These are phyloP conservation scores for Homarus gammarus DNA, from an alignment of 2,888 invertebrate genomes.

Conservation along the genomic window DNA sequence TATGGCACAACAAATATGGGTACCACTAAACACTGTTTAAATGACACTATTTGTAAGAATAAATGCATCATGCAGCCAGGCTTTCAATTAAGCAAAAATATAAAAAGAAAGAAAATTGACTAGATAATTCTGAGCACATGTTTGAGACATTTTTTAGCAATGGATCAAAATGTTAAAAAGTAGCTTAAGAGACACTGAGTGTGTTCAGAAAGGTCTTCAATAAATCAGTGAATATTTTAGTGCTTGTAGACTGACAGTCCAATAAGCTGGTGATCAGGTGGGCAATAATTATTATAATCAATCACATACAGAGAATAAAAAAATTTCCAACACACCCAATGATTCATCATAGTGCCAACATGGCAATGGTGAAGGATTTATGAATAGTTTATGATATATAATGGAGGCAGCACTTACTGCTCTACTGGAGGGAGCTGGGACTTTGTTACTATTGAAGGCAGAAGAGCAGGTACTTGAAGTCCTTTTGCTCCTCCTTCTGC, in stretches of 20 bases:
- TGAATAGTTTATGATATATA: conserved; percentile 5
- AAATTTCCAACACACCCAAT: background rate
- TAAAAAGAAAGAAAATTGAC: background rate
- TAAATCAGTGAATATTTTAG: background rate
- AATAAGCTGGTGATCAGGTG: background rate
- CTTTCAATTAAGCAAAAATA: conserved; percentile 1
- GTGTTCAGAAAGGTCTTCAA: background rate
- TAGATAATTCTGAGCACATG: background rate
- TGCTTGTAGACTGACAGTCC: background rate
- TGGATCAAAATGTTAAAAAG: background rate
- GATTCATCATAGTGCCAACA: background rate
- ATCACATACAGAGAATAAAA: background rate
- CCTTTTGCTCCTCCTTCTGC: conserved; percentile 24
- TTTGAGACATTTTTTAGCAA: background rate
- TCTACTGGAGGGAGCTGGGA: conserved; percentile 23
- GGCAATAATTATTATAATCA: background rate
- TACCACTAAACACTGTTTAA: background rate
- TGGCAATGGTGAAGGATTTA: background rate
- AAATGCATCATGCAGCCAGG: background rate
- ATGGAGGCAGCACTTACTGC: conserved; percentile 18
- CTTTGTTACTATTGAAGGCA: conserved; percentile 33
- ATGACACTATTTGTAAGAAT: background rate
- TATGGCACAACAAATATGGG: background rate
- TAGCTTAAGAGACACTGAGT: background rate
- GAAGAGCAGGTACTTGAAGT: conserved; percentile 4